Base-by-base conservation (phyloP, 1,140 invertebrate genomes). In the Eumaeus atala region DNA sequence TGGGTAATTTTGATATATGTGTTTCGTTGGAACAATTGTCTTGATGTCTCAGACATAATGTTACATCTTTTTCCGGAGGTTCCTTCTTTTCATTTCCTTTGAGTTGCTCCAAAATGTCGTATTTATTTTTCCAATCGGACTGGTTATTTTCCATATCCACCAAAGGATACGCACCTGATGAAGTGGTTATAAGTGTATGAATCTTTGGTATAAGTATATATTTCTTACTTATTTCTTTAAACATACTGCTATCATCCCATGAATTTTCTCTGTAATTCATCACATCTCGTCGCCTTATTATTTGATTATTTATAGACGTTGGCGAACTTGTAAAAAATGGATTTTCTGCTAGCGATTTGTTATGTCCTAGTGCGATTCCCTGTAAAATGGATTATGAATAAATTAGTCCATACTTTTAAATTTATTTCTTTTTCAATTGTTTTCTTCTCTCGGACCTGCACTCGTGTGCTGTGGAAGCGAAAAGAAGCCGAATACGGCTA, bases 191-290 rank as follows among this genome's bases (percentile, higher is more conserved):
- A 0, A 44, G 16, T 44, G 40, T 9, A 44, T 44, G 17, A 44
- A 44, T 44, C 70, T 77, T 84, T 37, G 83, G 83, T 50, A 86
- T 86, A 6, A 86, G 65, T 63, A 86, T 84, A 59, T 71, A 86
- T 56, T 78, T 83, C 56, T 83, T 74, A 49, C 72, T 73, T 21
- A 86, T 70, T 73, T 78, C 76, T 59, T 77, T 68, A 8, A 85
- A 61, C 12, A 82, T 50, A n/a, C 17, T 50, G 18, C 58, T 36
- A 58, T 81, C 71, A 21, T 76, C 67, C 16, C 63, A 21, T 6
- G 28, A 14, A 10, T 53, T 34, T 9, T 33, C 14, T 16, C 9
- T 17, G 6, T 53, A 33, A 53, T 42, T 51, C 18, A 18, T 12
- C 3, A 51, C 11, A 11, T 37, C 49, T 11, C 34, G 38, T 11